These are phyloP conservation scores for Zonotrichia leucophrys DNA, from an alignment of 2,113 vertebrate species.

Conservation along the genomic window DNA sequence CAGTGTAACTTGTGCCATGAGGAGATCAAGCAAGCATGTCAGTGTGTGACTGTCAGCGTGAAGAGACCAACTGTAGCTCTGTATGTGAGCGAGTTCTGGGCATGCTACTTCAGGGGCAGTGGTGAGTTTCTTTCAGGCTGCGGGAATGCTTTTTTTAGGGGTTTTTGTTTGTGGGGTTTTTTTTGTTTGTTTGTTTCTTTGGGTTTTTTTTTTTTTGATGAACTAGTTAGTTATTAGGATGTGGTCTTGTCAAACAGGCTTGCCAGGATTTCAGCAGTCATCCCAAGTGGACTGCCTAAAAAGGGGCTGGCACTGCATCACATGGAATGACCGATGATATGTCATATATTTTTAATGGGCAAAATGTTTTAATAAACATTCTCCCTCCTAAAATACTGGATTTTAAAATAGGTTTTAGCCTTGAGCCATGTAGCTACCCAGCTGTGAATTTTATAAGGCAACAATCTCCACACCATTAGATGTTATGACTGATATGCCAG, in stretches of 20 bases:
- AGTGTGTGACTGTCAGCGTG: slow-evolving; percentile 30
- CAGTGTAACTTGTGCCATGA: slow-evolving; percentile 59
- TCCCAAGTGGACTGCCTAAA: slow-evolving; percentile 68
- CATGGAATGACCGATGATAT: slow-evolving; percentile 78
- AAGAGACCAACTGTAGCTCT: slow-evolving; percentile 29
- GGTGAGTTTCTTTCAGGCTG: slow-evolving; percentile 60
- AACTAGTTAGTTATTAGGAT: slow-evolving; percentile 58
- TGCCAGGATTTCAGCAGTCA: slow-evolving; percentile 71
- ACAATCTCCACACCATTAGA: slow-evolving; percentile 81
- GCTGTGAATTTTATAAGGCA: slow-evolving; percentile 84
- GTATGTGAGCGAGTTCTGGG: slow-evolving; percentile 22
- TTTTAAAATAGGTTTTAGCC: slow-evolving; percentile 80
- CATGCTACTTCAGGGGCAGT: not conserved
- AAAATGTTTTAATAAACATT: slow-evolving; percentile 83
- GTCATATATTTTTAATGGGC: slow-evolving; percentile 83
- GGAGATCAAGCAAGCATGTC: slow-evolving; percentile 58
- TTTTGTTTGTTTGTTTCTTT: not conserved
- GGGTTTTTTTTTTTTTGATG: not conserved
- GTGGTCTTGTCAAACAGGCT: slow-evolving; percentile 49
- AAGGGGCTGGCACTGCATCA: slow-evolving; percentile 76
- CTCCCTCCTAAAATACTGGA: slow-evolving; percentile 72
- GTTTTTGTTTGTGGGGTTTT: not conserved
- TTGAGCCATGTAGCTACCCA: slow-evolving; percentile 83
- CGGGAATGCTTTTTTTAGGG: slow-evolving; percentile 45
- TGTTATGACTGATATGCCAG: slow-evolving; percentile 73